Evolutionary conservation across 2,797 vertebrate species (phyloP).

Genomic region (Thripadectes ignobilis): DNA sequence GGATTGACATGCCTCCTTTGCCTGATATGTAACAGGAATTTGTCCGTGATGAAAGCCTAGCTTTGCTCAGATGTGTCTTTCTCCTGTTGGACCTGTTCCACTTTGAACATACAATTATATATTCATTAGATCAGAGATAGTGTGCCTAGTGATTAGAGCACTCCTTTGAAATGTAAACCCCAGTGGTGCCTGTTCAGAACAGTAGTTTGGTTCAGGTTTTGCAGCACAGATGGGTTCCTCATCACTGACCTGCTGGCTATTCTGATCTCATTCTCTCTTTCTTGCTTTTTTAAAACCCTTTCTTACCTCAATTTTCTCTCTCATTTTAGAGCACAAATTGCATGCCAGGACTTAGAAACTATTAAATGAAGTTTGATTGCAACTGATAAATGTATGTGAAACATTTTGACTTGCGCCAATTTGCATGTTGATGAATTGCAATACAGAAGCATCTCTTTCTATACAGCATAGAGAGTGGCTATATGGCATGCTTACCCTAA

Average conservation of each 20-base stretch:
- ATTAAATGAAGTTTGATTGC: conserved; percentile 49
- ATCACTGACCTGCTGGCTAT: neutral
- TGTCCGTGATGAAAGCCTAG: neutral
- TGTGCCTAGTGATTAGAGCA: conserved; percentile 22
- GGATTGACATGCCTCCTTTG: neutral
- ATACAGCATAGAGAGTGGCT: neutral
- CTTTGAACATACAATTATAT: conserved; percentile 40
- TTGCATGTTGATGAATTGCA: conserved; percentile 48
- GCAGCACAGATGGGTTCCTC: conserved; percentile 20
- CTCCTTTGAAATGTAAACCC: conserved; percentile 55
- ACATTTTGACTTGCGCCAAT: conserved; percentile 54
- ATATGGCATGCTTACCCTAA: neutral
- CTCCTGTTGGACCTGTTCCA: conserved; percentile 52
- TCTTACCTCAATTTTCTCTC: conserved; percentile 28
- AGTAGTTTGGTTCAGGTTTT: conserved; percentile 39
- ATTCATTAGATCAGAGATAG: conserved; percentile 59
- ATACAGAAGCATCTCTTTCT: neutral
- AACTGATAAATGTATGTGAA: conserved; percentile 37
- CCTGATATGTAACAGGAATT: neutral
- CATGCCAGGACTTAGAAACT: conserved; percentile 5
- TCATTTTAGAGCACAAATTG: conserved; percentile 28
- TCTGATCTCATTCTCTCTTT: neutral
- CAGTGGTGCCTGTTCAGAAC: conserved; percentile 2
- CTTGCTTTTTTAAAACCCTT: neutral
- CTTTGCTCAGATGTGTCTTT: conserved; percentile 38